Percentiles rank a stretch among this genome's conserved stretches.
Evolutionary conservation across 2,888 invertebrate genomes (phyloP).

Genomic region (Bombylius major): DNA sequence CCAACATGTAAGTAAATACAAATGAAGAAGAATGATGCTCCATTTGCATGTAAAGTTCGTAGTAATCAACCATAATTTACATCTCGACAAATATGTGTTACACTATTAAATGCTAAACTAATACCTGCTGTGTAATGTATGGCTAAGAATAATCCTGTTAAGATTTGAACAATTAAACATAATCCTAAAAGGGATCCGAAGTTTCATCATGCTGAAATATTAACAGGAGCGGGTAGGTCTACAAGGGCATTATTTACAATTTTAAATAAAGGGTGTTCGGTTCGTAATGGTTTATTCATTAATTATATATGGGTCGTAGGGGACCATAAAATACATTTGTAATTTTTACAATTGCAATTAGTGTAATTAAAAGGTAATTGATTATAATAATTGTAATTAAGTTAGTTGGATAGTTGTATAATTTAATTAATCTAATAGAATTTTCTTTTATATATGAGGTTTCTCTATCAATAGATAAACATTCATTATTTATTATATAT

Average conservation of each 20-base stretch:
- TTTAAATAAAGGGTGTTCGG: conserved; percentile 41
- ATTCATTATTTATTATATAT: neutral
- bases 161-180: conserved; percentile 51
- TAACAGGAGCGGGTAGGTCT: conserved; percentile 46
- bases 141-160: conserved; percentile 54
- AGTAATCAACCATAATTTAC: conserved; percentile 56
- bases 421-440: conserved; percentile 40
- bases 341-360: conserved; percentile 46
- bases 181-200: conserved; percentile 53
- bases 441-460: conserved; percentile 25
- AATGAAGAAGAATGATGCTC: conserved; percentile 60
- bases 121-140: conserved; percentile 50
- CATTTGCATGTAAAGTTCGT: conserved; percentile 54
- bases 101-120: conserved; percentile 50
- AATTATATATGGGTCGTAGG: conserved; percentile 37
- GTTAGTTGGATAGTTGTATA: conserved; percentile 42
- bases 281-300: conserved; percentile 41
- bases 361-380: conserved; percentile 46
- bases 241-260: conserved; percentile 47
- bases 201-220: conserved; percentile 54
- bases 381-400: conserved; percentile 42
- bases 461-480: too few relatives aligned
- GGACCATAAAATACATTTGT: conserved; percentile 43
- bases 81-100: conserved; percentile 57
- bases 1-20: conserved; percentile 57